Percentiles rank a stretch among this genome's conserved stretches.
phyloP scores from a whole-genome alignment of 2,888 invertebrate genomes.

The Leptopilina drosophilae region DNA sequence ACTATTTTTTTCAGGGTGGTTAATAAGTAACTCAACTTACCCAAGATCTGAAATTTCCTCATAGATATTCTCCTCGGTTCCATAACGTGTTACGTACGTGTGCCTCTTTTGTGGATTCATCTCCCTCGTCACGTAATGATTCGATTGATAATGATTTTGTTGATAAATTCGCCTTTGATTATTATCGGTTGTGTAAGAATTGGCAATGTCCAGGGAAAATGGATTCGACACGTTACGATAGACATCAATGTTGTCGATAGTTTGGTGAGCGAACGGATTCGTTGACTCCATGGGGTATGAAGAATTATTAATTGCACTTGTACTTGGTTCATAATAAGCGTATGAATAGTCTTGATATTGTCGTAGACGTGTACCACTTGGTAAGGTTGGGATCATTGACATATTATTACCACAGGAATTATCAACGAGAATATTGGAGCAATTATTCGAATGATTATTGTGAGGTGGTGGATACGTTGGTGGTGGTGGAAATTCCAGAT shows the following conservation, averaged over 20 bases:
- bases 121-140: constrained; percentile 71
- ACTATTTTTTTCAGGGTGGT: too few species aligned
- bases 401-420: not conserved
- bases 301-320: constrained; percentile 80
- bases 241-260: too few species aligned
- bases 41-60: constrained; percentile 86
- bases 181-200: constrained; percentile 6
- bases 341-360: constrained; percentile 85
- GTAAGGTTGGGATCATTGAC: constrained; percentile 41
- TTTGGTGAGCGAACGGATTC: too few species aligned
- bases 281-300: constrained; percentile 81
- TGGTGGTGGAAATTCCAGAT: constrained; percentile 86
- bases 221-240: too few species aligned
- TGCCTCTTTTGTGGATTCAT: constrained; percentile 78
- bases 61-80: constrained; percentile 91
- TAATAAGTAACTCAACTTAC: too few species aligned
- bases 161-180: constrained; percentile 65
- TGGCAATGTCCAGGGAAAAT: too few species aligned
- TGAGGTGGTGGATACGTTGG: constrained; percentile 83
- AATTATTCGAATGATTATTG: constrained; percentile 58
- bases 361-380: constrained; percentile 3
- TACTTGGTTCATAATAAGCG: constrained; percentile 86
- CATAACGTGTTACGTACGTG: constrained; percentile 87
- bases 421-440: constrained; percentile 18
- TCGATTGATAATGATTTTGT: constrained; percentile 72